Evolutionary conservation across 92 coral and sea anemone species (phyloP), one percentile per base, ranked within the genome.

Genomic region (Bergia sp.): DNA sequence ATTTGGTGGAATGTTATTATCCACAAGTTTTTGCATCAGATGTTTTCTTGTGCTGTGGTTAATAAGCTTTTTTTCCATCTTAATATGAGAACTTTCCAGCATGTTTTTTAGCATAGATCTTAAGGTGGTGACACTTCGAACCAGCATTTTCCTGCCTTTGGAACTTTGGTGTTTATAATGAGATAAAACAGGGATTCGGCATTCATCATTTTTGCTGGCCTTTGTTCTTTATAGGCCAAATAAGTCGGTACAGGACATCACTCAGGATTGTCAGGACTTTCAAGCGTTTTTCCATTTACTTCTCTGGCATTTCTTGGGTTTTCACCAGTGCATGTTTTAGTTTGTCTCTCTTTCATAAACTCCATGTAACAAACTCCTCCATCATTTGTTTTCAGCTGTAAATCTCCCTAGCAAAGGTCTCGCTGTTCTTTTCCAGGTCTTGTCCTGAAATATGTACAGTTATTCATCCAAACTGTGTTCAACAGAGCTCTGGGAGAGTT

Each of bases 31-130:
- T 89, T 92, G 92, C 49, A 82, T 72, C 67, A 90, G 50, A 61
- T 88, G 93, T 80, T 93, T 93, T 89, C 92, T 89, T 80, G 91
- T 86, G 90, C 95, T 91, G 93, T 93, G 93, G 61, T 93, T 88
- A 6, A 91, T 89, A 2, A 91, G 77, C 65, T 91, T 91, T 53
- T 82, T 75, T 73, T 93, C 91, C 72, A 92, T 66, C n/a, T 91
- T 65, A 13, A 90, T 49, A 18, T 77, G 61, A 5, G 93, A 88
- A 38, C 36, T 74, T 64, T 16, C 45, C 72, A 84, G 37, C 92
- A 91, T 91, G 61, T 91, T 91, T 66, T 89, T 74, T 71, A 89
- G 45, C 89, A 91, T 89, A 53, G 76, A 57, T 73, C 91, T 53
- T 50, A 89, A 84, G 7, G 96, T 53, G 90, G 86, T 57, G 86